Conservation (phyloP, 2,113 vertebrate genomes). For the Sinocyclocheilus maitianheensis region DNA sequence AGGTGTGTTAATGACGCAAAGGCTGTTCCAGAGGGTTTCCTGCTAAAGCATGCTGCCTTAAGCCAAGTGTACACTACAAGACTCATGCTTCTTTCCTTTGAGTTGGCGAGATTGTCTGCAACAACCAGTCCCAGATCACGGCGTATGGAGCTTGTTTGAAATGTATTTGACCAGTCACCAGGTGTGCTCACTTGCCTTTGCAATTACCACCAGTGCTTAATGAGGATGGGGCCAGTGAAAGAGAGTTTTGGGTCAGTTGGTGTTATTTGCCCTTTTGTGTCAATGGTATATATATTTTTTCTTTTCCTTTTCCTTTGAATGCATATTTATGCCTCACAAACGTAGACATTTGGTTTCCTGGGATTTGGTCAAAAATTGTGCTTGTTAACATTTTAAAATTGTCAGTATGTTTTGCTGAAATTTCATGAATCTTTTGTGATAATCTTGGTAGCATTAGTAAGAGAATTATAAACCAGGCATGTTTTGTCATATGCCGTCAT, state of each 20-base stretch:
- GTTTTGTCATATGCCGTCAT: too few species aligned
- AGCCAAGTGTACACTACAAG: background rate
- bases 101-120: background rate
- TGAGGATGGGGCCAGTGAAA: background rate
- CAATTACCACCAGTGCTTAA: background rate
- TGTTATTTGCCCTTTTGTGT: background rate
- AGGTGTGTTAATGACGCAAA: background rate
- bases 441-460: too few species aligned
- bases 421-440: too few species aligned
- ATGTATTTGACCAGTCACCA: background rate
- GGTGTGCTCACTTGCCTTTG: background rate
- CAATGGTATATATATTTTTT: background rate
- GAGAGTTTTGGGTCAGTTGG: background rate
- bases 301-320: too few species aligned
- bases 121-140: background rate
- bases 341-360: background rate
- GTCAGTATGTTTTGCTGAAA: too few species aligned
- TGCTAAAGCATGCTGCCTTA: background rate
- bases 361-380: background rate
- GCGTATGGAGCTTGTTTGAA: background rate
- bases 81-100: background rate
- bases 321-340: too few species aligned
- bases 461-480: too few species aligned
- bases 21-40: background rate
- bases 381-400: too few species aligned